Percentiles rank a stretch among this genome's conserved stretches.
Evolutionary conservation across 2,888 invertebrate species (phyloP).

Genomic region (Eilema griseolum): DNA sequence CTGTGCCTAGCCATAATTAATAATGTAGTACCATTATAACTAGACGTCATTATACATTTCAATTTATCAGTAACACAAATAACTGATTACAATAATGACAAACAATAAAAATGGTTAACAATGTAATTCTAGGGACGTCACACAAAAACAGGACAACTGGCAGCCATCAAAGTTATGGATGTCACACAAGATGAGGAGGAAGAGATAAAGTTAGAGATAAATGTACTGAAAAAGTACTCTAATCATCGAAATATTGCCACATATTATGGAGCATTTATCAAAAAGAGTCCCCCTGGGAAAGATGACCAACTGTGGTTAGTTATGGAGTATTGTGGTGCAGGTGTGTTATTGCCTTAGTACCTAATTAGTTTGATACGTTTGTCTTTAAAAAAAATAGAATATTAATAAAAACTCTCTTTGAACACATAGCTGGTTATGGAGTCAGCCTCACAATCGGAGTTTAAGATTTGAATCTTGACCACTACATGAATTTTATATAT

Average conservation of each 20-base stretch:
- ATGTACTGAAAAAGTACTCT: constrained; percentile 99
- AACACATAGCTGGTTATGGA: no score
- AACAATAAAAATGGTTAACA: not conserved
- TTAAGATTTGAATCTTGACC: no score
- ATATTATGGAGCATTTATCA: constrained; percentile 99
- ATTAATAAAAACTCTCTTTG: not conserved
- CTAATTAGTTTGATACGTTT: constrained; percentile 5
- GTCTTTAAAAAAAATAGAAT: not conserved
- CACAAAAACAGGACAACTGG: constrained; percentile 99
- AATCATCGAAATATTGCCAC: constrained; percentile 99
- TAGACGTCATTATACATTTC: not conserved
- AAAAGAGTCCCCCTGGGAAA: constrained; percentile 99
- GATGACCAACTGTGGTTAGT: constrained; percentile 99
- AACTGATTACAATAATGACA: constrained; percentile 8
- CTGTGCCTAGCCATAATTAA: not conserved
- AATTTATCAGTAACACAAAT: not conserved
- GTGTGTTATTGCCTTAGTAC: constrained; percentile 64
- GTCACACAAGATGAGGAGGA: constrained; percentile 99
- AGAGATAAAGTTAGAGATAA: constrained; percentile 99
- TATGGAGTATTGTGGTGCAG: constrained; percentile 99
- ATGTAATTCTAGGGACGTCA: constrained; percentile 94
- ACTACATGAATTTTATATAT: no score
- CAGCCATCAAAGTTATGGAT: constrained; percentile 99
- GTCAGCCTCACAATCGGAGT: no score
- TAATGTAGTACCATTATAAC: not conserved